A percentile compares a stretch with the other conserved stretches of the same genome.
Evolutionary conservation across 1,140 invertebrate species (phyloP).

Genomic region (Meteorus sp.): DNA sequence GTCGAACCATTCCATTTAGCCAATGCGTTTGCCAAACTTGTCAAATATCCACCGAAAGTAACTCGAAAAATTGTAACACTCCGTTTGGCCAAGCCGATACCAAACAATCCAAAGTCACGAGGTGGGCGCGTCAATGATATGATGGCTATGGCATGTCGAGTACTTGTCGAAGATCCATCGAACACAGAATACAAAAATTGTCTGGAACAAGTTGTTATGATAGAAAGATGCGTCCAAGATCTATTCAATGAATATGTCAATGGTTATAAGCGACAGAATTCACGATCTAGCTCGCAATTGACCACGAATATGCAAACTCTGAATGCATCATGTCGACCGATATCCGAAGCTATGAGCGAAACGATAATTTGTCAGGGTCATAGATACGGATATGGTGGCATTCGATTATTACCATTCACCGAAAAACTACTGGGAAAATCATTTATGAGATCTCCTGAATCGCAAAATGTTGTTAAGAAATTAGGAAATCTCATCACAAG

Average conservation of each 20-base stretch:
- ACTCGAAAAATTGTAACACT: not conserved
- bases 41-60: conserved; percentile 10
- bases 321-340: too few species aligned
- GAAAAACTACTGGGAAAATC: too few species aligned
- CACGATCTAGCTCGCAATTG: too few species aligned
- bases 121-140: conserved; percentile 1
- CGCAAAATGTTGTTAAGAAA: conserved; percentile 20
- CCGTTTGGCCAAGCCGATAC: conserved; percentile 16
- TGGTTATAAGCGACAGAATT: too few species aligned
- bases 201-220: conserved; percentile 15
- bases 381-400: too few species aligned
- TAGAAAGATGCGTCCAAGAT: conserved; percentile 22
- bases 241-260: too few species aligned
- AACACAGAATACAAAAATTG: conserved; percentile 20
- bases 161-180: not conserved
- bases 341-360: too few species aligned
- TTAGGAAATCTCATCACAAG: conserved; percentile 23
- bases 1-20: too few species aligned
- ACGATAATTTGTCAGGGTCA: too few species aligned
- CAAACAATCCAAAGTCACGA: not conserved
- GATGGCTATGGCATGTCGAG: conserved; percentile 29
- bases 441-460: conserved; percentile 9
- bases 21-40: conserved; percentile 16
- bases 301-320: too few species aligned
- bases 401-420: too few species aligned